These are phyloP conservation scores for Arvicanthis niloticus DNA, from an alignment of 2,113 vertebrate species.

Conservation along the genomic window DNA sequence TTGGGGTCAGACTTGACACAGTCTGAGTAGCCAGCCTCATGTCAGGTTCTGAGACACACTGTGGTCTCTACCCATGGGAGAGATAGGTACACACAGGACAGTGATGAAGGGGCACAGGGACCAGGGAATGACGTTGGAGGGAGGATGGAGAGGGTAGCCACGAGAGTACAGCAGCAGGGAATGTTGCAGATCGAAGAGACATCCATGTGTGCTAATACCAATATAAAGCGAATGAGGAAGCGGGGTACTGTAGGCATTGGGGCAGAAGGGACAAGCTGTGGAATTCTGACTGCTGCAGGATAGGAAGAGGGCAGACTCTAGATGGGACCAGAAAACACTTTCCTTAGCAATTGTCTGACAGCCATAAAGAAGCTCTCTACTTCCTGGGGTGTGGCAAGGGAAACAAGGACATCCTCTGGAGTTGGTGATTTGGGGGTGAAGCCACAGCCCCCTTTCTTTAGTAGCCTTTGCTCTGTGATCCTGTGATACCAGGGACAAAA, in stretches of 20 bases:
- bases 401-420: neutral
- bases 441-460: neutral
- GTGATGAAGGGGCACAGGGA: neutral
- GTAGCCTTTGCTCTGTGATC: neutral
- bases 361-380: neutral
- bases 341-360: neutral
- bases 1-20: neutral
- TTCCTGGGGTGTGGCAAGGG: neutral
- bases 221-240: neutral
- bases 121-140: neutral
- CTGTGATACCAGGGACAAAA: neutral
- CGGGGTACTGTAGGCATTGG: neutral
- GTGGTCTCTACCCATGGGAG: neutral
- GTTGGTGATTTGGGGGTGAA: neutral
- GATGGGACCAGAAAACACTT: neutral
- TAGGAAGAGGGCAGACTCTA: neutral
- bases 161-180: neutral
- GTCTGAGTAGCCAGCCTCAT: neutral
- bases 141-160: too few relatives aligned
- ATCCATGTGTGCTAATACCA: fast-evolving
- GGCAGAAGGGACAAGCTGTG: neutral
- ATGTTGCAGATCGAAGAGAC: fast-evolving
- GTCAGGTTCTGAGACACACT: neutral
- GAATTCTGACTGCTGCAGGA: neutral
- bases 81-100: neutral